Evolutionary conservation across 1,140 invertebrate species (phyloP).

Genomic region (Stratiolaelaps scimitus): DNA sequence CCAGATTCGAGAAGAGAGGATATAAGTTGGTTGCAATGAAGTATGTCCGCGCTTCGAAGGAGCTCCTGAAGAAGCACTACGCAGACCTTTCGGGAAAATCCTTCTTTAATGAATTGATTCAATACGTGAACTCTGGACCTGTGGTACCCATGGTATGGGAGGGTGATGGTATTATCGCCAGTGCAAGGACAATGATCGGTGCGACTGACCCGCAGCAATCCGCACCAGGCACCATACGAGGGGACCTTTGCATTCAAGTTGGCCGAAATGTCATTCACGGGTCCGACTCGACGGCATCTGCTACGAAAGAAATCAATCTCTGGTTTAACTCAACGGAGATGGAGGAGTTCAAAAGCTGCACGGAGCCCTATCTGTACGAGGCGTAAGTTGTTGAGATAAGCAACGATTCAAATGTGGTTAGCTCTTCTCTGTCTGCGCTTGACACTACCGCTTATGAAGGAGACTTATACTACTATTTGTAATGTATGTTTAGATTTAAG

Average conservation of each 20-base stretch:
- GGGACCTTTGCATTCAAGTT: constrained; percentile 79
- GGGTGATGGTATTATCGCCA: constrained; percentile 86
- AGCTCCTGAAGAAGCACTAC: constrained; percentile 75
- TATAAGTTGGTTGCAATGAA: constrained; percentile 95
- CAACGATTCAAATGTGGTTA: too few species aligned
- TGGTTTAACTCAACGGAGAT: too few species aligned
- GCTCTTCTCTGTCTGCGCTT: too few species aligned
- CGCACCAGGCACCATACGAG: constrained; percentile 81
- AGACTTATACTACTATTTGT: too few species aligned
- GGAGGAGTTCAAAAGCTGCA: too few species aligned
- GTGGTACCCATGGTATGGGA: constrained; percentile 98
- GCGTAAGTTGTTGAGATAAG: too few species aligned
- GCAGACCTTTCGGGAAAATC: constrained; percentile 68
- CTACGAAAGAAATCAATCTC: constrained; percentile 82
- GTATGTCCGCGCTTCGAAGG: constrained; percentile 65
- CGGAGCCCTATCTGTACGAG: too few species aligned
- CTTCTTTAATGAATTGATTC: constrained; percentile 84
- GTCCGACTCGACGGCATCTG: constrained; percentile 89
- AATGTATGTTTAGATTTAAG: too few species aligned
- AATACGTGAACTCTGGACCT: constrained; percentile 94
- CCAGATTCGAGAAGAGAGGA: constrained; percentile 85
- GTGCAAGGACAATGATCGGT: constrained; percentile 83
- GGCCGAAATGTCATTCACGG: constrained; percentile 78
- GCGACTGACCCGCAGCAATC: constrained; percentile 92
- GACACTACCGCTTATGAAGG: too few species aligned